Evolutionary conservation across 2,888 invertebrate species (phyloP).

Genomic region (Platycheirus rosarum): DNA sequence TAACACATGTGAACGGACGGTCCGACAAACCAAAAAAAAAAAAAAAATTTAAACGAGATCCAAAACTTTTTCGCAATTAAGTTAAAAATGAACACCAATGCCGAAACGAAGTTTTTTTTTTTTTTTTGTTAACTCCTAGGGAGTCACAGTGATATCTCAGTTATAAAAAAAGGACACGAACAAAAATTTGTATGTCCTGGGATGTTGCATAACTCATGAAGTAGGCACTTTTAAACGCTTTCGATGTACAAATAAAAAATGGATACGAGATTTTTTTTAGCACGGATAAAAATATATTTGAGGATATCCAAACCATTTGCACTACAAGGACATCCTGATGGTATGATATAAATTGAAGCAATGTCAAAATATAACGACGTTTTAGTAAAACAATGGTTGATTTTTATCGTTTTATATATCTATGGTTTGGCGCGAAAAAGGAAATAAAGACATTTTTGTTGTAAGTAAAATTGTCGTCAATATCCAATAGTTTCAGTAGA

Average conservation of each 20-base stretch:
- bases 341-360: conserved; percentile 72
- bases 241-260: conserved; percentile 53
- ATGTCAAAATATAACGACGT: conserved; percentile 74
- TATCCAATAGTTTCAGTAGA: too few relatives aligned
- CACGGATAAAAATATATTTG: conserved; percentile 38
- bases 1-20: conserved; percentile 65
- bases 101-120: conserved; percentile 26
- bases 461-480: too few relatives aligned
- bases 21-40: conserved; percentile 9
- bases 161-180: conserved; percentile 30
- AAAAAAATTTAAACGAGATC: conserved; percentile 11
- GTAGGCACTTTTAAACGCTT: conserved; percentile 63
- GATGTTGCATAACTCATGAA: conserved; percentile 70
- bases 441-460: conserved; percentile 16
- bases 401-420: conserved; percentile 55
- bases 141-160: conserved; percentile 53
- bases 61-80: conserved; percentile 72
- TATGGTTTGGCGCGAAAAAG: too few relatives aligned
- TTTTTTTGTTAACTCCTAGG: conserved; percentile 19
- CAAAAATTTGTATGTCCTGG: conserved; percentile 35
- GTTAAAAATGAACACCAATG: conserved; percentile 69
- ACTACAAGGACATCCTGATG: conserved; percentile 61
- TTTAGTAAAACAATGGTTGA: conserved; percentile 73
- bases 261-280: conserved; percentile 21
- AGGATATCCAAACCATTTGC: conserved; percentile 59